Conservation (phyloP, 2,888 invertebrate species). For the Drosophila ezoana region DNA sequence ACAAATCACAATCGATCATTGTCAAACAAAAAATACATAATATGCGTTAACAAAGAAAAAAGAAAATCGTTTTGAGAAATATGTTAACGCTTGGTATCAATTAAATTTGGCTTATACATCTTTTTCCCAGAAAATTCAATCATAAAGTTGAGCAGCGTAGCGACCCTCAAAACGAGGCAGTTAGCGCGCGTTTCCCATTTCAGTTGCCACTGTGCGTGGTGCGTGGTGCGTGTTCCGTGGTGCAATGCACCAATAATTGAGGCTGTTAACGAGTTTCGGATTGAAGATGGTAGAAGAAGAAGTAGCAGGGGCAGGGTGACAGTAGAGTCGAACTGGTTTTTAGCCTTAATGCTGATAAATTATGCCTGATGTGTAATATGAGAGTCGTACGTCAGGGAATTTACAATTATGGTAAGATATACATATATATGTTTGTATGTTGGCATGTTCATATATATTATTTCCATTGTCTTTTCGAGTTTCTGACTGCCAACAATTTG, state of each 20-base stretch:
- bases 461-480: constrained; percentile 25
- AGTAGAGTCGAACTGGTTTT: constrained; percentile 60
- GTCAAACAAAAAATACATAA: constrained; percentile 55
- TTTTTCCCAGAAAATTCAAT: constrained; percentile 60
- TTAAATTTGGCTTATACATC: constrained; percentile 61
- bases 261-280: constrained; percentile 29
- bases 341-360: constrained; percentile 66
- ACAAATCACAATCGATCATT: constrained; percentile 80
- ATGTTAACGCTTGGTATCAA: constrained; percentile 55
- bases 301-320: constrained; percentile 8
- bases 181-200: constrained; percentile 25
- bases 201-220: constrained; percentile 65
- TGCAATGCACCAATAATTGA: constrained; percentile 65
- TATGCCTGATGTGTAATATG: constrained; percentile 58
- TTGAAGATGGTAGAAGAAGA: constrained; percentile 16
- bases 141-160: constrained; percentile 34
- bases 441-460: constrained; percentile 17
- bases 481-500: constrained; percentile 26
- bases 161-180: constrained; percentile 30
- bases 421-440: constrained; percentile 2
- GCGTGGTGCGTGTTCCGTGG: constrained; percentile 28
- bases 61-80: constrained; percentile 28
- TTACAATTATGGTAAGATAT: constrained; percentile 46
- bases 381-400: constrained; percentile 36
- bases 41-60: constrained; percentile 43